These are phyloP conservation scores for Lepidocolaptes lacrymiger DNA, from an alignment of 2,797 vertebrate genomes.

Conservation along the genomic window DNA sequence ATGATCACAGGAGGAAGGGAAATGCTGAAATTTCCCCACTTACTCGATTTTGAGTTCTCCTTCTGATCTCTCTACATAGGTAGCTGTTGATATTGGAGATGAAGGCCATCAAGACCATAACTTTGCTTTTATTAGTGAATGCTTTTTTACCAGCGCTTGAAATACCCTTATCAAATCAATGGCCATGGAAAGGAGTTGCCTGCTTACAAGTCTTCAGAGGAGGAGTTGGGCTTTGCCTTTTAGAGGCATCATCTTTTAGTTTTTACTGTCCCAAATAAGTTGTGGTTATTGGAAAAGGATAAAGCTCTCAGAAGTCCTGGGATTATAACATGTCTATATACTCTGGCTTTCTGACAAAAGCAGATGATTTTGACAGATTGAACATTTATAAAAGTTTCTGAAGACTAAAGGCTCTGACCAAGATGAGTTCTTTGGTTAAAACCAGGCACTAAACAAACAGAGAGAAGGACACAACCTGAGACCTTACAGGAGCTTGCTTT, in stretches of 20 bases:
- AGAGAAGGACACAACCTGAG: constrained; percentile 41
- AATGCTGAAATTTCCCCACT: neutral
- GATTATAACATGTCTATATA: neutral
- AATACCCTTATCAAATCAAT: neutral
- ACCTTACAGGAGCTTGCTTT: constrained; percentile 1
- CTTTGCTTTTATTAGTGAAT: neutral
- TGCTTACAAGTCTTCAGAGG: neutral
- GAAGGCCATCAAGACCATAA: neutral
- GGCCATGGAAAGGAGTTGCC: neutral
- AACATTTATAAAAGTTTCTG: neutral
- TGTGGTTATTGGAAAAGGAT: neutral
- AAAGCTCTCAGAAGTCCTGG: neutral
- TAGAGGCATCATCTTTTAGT: rapidly evolving
- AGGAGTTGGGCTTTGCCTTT: neutral
- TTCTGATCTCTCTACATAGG: rapidly evolving
- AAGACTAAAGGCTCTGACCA: neutral
- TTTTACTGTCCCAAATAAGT: neutral
- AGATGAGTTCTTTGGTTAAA: neutral
- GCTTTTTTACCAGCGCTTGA: neutral
- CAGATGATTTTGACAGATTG: neutral
- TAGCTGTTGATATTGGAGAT: neutral
- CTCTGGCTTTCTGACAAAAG: neutral
- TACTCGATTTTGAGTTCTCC: neutral
- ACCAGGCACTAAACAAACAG: constrained; percentile 20
- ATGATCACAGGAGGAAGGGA: neutral